Evolutionary conservation across 2,888 invertebrate genomes (phyloP).

Genomic region (Euproctis similis): DNA sequence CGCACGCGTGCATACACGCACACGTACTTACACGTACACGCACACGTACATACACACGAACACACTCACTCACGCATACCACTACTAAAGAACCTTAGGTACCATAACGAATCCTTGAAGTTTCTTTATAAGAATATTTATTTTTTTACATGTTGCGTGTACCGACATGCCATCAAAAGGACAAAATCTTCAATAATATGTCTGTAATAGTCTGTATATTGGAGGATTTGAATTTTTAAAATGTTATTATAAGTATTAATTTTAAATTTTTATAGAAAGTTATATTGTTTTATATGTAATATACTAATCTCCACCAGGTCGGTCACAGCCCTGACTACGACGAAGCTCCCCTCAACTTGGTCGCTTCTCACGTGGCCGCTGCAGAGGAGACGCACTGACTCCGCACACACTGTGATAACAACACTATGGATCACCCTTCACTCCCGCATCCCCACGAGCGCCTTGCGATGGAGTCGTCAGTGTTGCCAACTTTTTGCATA

Average conservation of each 20-base stretch:
- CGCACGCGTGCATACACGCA: too few relatives aligned
- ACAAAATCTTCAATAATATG: too few relatives aligned
- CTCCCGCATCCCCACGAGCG: too few relatives aligned
- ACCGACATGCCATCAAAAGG: background rate
- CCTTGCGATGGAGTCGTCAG: too few relatives aligned
- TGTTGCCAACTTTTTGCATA: too few relatives aligned
- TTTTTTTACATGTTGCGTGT: background rate
- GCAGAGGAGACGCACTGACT: constrained; percentile 77
- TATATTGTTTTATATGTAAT: background rate
- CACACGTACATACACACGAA: background rate
- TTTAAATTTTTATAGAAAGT: too few relatives aligned
- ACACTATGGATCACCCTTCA: constrained; percentile 4
- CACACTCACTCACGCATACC: background rate
- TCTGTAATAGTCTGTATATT: too few relatives aligned
- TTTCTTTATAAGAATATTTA: too few relatives aligned
- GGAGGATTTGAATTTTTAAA: too few relatives aligned
- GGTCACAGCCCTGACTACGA: constrained; percentile 64
- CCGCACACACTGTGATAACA: constrained; percentile 29
- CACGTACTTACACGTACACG: background rate
- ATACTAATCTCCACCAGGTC: constrained; percentile 37
- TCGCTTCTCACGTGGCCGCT: constrained; percentile 80
- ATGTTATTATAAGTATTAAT: too few relatives aligned
- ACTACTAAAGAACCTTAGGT: too few relatives aligned
- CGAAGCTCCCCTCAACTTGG: constrained; percentile 82
- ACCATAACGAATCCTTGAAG: too few relatives aligned